Evolutionary conservation across 2,113 vertebrate species (phyloP).

Genomic region (Rhodinocichla rosea): DNA sequence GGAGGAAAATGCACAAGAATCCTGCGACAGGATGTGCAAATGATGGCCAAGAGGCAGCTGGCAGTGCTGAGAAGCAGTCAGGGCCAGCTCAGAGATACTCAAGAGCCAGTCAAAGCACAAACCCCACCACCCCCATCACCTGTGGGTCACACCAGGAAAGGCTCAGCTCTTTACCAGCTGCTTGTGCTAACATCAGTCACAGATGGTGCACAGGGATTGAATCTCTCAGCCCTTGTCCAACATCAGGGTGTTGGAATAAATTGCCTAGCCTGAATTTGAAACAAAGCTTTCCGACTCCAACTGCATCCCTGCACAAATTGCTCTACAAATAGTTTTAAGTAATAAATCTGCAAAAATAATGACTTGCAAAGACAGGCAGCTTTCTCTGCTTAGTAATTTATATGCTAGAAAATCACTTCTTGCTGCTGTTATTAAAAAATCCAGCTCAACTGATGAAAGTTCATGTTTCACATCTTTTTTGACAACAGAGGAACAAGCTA

Average conservation of each 20-base stretch:
- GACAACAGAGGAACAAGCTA: neutral
- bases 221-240: neutral
- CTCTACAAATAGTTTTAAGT: neutral
- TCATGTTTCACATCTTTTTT: neutral
- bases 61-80: neutral
- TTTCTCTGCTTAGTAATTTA: neutral
- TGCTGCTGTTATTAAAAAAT: neutral
- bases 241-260: rapidly evolving
- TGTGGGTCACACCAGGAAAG: neutral
- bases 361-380: neutral
- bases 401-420: neutral
- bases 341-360: neutral
- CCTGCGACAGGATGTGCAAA: neutral
- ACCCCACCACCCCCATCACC: neutral
- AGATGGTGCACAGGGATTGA: neutral
- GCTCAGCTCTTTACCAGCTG: neutral
- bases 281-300: neutral
- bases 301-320: neutral
- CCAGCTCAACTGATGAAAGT: neutral
- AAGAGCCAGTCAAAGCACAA: neutral
- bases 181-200: neutral
- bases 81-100: neutral
- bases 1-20: neutral
- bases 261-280: neutral
- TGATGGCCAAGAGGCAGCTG: neutral